Percentiles rank a stretch among this genome's conserved stretches.
Conservation (phyloP, 2,113 vertebrate genomes). For the Bubo blakistoni region DNA sequence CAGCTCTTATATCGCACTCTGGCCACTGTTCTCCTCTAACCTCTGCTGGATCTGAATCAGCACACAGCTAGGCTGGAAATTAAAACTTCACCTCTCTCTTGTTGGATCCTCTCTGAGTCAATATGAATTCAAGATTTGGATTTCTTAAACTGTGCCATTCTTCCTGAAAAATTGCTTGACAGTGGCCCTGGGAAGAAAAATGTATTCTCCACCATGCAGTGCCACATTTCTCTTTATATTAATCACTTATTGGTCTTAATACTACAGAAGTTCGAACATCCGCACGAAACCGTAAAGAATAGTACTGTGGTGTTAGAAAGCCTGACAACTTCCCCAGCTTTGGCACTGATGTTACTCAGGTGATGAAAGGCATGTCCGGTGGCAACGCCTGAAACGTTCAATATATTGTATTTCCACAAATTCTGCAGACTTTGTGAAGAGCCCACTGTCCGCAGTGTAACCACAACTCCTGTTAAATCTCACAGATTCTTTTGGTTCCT, state of each 20-base stretch:
- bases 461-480: background rate
- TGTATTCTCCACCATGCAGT: background rate
- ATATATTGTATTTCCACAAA: background rate
- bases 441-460: rapidly evolving
- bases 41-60: background rate
- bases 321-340: background rate
- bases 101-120: background rate
- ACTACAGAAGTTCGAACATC: background rate
- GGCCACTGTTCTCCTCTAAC: background rate
- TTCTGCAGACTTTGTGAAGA: background rate
- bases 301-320: background rate
- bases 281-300: background rate
- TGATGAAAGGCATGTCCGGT: background rate
- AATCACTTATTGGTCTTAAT: background rate
- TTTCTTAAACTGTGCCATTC: background rate
- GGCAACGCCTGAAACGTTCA: background rate
- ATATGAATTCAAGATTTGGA: background rate
- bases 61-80: background rate
- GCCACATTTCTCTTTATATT: background rate
- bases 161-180: background rate
- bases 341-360: background rate
- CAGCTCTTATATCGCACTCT: background rate
- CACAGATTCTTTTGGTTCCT: background rate
- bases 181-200: background rate
- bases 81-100: background rate